Evolutionary conservation across 2,797 vertebrate species (phyloP).

Genomic region (Malacoctenus gilli): DNA sequence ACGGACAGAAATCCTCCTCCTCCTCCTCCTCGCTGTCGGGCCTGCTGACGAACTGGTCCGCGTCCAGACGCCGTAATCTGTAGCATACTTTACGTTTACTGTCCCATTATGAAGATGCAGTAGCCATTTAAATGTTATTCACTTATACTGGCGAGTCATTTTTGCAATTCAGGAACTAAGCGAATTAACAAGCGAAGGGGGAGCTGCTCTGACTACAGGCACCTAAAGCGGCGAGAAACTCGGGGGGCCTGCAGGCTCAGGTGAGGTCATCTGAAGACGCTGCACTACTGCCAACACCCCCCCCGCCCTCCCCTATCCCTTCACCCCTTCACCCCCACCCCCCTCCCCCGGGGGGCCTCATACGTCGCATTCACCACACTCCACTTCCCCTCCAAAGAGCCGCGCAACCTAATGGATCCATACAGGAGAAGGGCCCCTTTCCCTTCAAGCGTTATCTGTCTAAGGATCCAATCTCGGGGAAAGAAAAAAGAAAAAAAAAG

Average conservation of each 20-base stretch:
- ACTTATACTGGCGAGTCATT: constrained; percentile 19
- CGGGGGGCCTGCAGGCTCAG: constrained; percentile 16
- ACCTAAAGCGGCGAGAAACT: constrained; percentile 10
- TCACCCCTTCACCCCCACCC: too few species aligned
- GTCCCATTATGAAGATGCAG: background rate
- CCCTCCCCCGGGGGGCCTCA: constrained; percentile 27
- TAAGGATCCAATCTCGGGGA: constrained; percentile 52
- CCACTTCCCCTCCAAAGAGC: constrained; percentile 61
- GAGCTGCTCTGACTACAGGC: constrained; percentile 9
- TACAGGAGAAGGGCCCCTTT: constrained; percentile 45
- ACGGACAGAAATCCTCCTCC: background rate
- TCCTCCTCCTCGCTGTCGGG: background rate
- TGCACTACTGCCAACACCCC: constrained; percentile 32
- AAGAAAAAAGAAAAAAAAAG: too few species aligned
- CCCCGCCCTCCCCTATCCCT: too few species aligned
- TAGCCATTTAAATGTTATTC: constrained; percentile 13
- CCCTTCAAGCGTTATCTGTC: constrained; percentile 52
- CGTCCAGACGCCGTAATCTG: constrained; percentile 11
- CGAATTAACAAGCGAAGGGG: constrained; percentile 10
- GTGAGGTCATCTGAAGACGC: constrained; percentile 44
- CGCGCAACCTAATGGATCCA: constrained; percentile 62
- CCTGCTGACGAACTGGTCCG: background rate
- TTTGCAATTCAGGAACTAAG: constrained; percentile 28
- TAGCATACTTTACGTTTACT: constrained; percentile 11
- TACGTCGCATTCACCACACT: constrained; percentile 57